These are phyloP conservation scores for Sula dactylatra DNA, from an alignment of 2,113 vertebrate genomes.

Conservation along the genomic window DNA sequence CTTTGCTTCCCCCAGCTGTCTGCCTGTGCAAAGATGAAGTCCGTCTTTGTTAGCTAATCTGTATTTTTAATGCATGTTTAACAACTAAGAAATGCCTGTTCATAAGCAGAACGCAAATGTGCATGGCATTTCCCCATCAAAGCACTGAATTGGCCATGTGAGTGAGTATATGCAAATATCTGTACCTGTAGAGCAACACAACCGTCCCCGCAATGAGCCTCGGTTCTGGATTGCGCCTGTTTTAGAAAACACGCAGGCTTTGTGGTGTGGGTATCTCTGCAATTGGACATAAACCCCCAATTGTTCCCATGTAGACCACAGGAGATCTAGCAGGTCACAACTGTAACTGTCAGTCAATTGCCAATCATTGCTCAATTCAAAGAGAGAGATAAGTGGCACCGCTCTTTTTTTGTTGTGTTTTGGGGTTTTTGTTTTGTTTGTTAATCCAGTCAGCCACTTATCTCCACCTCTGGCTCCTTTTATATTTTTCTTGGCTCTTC, in stretches of 20 bases:
- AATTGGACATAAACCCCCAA: background rate
- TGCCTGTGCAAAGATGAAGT: background rate
- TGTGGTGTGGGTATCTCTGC: background rate
- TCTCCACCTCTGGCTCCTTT: background rate
- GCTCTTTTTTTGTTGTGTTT: background rate
- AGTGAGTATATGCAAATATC: background rate
- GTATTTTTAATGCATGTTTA: background rate
- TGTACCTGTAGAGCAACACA: background rate
- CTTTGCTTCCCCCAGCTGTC: background rate
- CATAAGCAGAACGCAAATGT: background rate
- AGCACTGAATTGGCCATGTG: background rate
- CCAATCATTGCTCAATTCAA: background rate
- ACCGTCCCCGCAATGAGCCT: rapidly evolving
- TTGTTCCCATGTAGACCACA: background rate
- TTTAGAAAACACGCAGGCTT: background rate
- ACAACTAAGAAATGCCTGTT: background rate
- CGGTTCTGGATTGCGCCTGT: background rate
- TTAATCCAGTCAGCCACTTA: background rate
- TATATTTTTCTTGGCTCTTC: background rate
- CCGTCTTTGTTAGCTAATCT: background rate
- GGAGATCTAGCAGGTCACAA: background rate
- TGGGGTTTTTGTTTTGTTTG: background rate
- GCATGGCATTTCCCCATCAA: background rate
- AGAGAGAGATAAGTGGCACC: background rate
- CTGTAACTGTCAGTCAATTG: background rate